Percentiles rank a stretch among this genome's conserved stretches.
phyloP scores from a whole-genome alignment of 2,113 vertebrate species.

The Rhinichthys klamathensis region DNA sequence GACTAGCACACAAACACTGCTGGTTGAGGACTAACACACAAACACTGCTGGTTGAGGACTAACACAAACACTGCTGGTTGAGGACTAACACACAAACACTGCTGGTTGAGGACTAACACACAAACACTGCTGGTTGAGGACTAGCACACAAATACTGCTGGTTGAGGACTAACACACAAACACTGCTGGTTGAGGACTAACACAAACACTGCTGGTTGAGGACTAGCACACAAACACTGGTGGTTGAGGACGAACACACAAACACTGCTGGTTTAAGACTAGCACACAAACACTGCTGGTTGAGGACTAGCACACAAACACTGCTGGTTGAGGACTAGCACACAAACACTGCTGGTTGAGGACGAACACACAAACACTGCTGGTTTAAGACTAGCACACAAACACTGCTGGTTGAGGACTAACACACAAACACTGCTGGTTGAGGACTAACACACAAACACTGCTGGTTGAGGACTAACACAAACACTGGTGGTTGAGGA shows the following conservation, averaged over 20 bases:
- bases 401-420: not conserved
- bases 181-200: not conserved
- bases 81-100: not conserved
- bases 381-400: not conserved
- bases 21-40: too few relatives aligned
- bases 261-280: not conserved
- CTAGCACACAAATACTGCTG: not conserved
- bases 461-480: not conserved
- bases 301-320: not conserved
- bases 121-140: not conserved
- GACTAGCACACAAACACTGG: not conserved
- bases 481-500: not conserved
- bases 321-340: not conserved
- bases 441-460: not conserved
- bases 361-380: not conserved
- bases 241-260: not conserved
- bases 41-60: too few relatives aligned
- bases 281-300: not conserved
- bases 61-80: too few relatives aligned
- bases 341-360: not conserved
- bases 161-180: not conserved
- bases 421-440: not conserved
- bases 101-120: not conserved
- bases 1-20: too few relatives aligned
- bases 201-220: not conserved